Evolutionary conservation across 2,113 vertebrate genomes (phyloP), one percentile per base, ranked within the genome.

Genomic region (Dicaeum eximium): DNA sequence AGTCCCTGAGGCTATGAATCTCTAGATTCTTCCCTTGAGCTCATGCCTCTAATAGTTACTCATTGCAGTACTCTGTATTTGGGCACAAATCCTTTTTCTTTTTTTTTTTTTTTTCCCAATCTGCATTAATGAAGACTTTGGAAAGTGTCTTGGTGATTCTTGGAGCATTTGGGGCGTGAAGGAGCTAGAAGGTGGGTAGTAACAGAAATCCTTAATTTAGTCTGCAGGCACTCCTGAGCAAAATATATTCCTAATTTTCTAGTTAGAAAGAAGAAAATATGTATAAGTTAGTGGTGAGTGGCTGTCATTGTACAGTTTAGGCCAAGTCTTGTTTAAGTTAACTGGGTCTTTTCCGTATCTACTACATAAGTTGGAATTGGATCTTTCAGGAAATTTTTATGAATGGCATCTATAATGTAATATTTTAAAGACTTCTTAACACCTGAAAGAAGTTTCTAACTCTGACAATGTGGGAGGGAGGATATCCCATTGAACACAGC

Each of bases 361-460:
- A 2, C 28, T 64, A 37, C 2, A 0, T 37, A 40, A 60, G 0
- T 1, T 72, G 45, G 13, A 61, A 72, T 11, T 72, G 37, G 23
- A 51, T 91, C 23, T 2, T 64, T 15, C 20, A 42, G 28, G 56
- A 83, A 78, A 50, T 20, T 53, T 92, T 89, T 71, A 48, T 56
- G 45, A 78, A 67, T 81, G 23, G 7, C 48, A 28, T 33, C 33
- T 54, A 21, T 14, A 74, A 50, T 1, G 0, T 56, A 69, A 6
- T 67, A 44, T 75, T 93, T 88, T 72, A 65, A 87, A 81, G 15
- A 5, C 27, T 77, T 74, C 65, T 69, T 30, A 44, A 47, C 3
- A 3, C 24, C 27, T 47, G 9, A 35, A n/a, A 50, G 42, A 77
- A 60, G 38, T 86, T 90, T 77, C 65, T 57, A 45, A 72, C 9